Evolutionary conservation across 2,797 vertebrate genomes (phyloP).

Genomic region (Oophaga sylvatica): DNA sequence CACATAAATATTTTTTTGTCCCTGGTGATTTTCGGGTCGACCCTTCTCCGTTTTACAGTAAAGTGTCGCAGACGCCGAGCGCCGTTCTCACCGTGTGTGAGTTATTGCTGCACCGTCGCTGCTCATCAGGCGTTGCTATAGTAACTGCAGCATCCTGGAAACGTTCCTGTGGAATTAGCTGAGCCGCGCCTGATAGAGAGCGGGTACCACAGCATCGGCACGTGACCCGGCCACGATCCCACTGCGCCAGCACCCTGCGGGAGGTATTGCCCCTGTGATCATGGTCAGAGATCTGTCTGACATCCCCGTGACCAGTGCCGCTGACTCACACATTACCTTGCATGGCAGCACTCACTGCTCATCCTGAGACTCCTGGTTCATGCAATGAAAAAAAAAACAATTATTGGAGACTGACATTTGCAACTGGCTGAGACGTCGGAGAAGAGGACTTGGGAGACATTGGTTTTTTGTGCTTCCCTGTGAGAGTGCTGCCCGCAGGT

Average conservation of each 20-base stretch:
- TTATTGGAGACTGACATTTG: too few relatives aligned
- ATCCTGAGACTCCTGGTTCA: neutral
- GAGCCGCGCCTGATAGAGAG: neutral
- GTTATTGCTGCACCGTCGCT: neutral
- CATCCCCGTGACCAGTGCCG: too few relatives aligned
- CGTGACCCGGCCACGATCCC: neutral
- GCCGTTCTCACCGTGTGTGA: neutral
- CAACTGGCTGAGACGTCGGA: too few relatives aligned
- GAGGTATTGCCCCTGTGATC: neutral
- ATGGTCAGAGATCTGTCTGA: neutral
- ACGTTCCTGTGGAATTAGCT: conserved; percentile 7
- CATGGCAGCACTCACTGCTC: neutral
- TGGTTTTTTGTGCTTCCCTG: neutral
- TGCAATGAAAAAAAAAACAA: neutral
- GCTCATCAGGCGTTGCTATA: conserved; percentile 20
- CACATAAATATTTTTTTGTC: too few relatives aligned
- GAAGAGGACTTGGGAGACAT: neutral
- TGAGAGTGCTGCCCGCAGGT: neutral
- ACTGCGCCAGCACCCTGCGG: neutral
- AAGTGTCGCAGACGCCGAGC: neutral
- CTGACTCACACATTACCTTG: neutral
- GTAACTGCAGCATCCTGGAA: conserved; percentile 29
- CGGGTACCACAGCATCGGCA: neutral
- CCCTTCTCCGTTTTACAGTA: neutral
- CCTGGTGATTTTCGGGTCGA: too few relatives aligned